Base-by-base conservation (phyloP, 2,113 vertebrate genomes). In the Anoura caudifer region DNA sequence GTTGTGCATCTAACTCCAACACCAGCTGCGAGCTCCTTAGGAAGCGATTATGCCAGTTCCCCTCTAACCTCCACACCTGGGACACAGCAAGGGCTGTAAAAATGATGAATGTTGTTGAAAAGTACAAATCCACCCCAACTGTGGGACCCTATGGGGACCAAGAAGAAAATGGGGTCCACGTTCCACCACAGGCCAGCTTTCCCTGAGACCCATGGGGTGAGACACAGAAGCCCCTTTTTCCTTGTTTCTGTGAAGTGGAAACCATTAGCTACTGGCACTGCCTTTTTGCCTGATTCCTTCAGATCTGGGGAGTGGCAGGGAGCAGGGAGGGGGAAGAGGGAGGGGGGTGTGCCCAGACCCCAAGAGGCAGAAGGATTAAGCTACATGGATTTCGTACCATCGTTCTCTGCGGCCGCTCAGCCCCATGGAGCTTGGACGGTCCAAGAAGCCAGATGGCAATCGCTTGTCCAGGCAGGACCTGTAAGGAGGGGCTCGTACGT, bases 341-440 rank as follows among this genome's bases (percentile, higher is more conserved):
- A 56, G 36, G 1, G 24, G 41, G 65, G 0, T 9, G 26, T 0
- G 0, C 75, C 76, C 79, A 63, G 19, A 86, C 72, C 85, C 94
- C 12, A 0, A 20, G 73, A 67, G 90, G 61, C 38, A 61, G 54
- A 91, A 63, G 43, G 89, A 70, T 80, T 50, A 96, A 96, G 70
- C 79, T 81, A 15, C 73, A 63, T 10, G 56, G 82, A 96, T 92
- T 96, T 92, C 16, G 36, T 63, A 87, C 12, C 2, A 0, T n/a
- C 65, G 17, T 36, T 56, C 72, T 96, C 61, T 81, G 76, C 65
- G 89, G 86, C 20, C 20, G 63, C 96, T 96, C 56, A 54, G 59
- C 72, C 97, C 79, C 54, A 54, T 77, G 26, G 56, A 63, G 73
- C 88, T 69, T 52, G 0, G 6, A 94, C 2, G 79, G 56, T 5